phyloP scores from a whole-genome alignment of 2,113 vertebrate genomes.

The Paratilapia polleni region DNA sequence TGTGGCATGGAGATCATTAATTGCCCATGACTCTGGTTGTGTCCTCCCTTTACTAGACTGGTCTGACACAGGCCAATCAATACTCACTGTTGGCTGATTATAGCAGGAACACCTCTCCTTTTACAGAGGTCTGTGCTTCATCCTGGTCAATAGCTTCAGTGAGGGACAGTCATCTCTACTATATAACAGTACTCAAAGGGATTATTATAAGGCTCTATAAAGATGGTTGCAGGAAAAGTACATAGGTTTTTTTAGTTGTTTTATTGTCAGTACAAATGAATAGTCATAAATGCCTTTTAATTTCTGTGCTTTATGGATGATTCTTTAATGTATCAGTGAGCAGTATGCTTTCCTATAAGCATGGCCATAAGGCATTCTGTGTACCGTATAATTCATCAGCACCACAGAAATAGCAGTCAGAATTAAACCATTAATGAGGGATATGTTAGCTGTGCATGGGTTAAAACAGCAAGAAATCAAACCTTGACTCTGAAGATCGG shows the following conservation, averaged over 20 bases:
- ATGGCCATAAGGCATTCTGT: not conserved
- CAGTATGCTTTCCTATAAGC: not conserved
- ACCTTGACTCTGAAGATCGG: not conserved
- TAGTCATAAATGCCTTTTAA: not conserved
- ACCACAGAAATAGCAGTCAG: not conserved
- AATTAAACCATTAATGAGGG: not conserved
- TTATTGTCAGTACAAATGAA: not conserved
- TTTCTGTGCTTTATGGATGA: slow-evolving; percentile 11
- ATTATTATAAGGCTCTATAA: slow-evolving; percentile 3
- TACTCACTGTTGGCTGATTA: slow-evolving; percentile 60
- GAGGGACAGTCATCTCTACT: slow-evolving; percentile 31
- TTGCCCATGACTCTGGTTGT: slow-evolving; percentile 63
- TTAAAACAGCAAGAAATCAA: not conserved
- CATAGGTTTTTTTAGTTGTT: not conserved
- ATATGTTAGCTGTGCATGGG: not conserved
- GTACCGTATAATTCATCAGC: not conserved
- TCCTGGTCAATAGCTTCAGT: slow-evolving; percentile 48
- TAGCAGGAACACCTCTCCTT: slow-evolving; percentile 50
- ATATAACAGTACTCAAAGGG: not conserved
- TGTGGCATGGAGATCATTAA: slow-evolving; percentile 59
- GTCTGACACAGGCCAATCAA: slow-evolving; percentile 63
- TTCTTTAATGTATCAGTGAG: not conserved
- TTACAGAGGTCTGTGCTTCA: slow-evolving; percentile 51
- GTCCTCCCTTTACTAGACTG: slow-evolving; percentile 50
- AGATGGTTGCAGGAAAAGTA: not conserved